Conservation (phyloP, 2,113 vertebrate genomes). For the Salvelinus namaycush region DNA sequence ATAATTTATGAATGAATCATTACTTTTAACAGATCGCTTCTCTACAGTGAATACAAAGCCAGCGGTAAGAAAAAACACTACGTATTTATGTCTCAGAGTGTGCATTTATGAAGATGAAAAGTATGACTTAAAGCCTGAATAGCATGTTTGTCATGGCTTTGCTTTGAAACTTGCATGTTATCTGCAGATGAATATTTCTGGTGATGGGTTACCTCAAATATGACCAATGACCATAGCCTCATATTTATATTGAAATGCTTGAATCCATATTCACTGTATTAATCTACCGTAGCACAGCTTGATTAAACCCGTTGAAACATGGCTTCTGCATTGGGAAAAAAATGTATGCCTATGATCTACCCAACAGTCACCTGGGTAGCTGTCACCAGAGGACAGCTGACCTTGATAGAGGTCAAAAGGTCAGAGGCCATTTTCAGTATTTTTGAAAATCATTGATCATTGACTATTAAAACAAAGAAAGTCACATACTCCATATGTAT, state of each 20-base stretch:
- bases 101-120: background rate
- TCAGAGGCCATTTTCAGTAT: conserved; percentile 11
- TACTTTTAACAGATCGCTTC: conserved; percentile 33
- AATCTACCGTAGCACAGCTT: conserved; percentile 9
- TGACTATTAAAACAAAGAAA: too few relatives aligned
- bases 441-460: conserved; percentile 38
- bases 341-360: too few relatives aligned
- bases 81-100: conserved; percentile 21
- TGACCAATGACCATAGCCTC: background rate
- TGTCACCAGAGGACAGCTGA: conserved; percentile 49
- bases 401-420: conserved; percentile 48
- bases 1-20: conserved; percentile 47
- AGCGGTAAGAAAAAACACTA: background rate
- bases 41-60: conserved; percentile 1
- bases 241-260: conserved; percentile 31
- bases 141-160: conserved; percentile 10
- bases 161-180: background rate
- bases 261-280: conserved; percentile 66
- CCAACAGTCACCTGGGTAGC: background rate
- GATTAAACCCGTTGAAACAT: too few relatives aligned
- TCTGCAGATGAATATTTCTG: background rate
- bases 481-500: too few relatives aligned
- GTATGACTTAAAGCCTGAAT: background rate
- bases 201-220: too few relatives aligned
- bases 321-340: too few relatives aligned